phyloP scores from a whole-genome alignment of 2,888 invertebrate species.

The Merodon equestris region DNA sequence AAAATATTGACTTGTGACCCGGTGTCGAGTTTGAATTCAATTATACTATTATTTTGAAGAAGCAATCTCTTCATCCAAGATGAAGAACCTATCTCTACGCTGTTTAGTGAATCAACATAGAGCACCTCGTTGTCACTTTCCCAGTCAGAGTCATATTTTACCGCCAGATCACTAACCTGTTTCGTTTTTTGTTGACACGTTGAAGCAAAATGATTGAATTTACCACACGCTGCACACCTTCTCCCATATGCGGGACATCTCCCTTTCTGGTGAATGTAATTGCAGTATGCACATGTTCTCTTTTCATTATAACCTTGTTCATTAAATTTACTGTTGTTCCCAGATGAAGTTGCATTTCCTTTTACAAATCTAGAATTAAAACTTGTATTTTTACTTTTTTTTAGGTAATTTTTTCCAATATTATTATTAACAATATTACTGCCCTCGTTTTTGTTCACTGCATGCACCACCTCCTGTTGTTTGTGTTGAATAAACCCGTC shows the following conservation, averaged over 20 bases:
- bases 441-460: not conserved
- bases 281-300: not conserved
- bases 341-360: not conserved
- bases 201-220: not conserved
- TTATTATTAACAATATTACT: not conserved
- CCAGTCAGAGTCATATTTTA: not conserved
- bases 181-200: not conserved
- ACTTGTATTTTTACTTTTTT: slow-evolving; percentile 1
- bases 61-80: too few species aligned
- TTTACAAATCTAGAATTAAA: not conserved
- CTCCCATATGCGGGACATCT: not conserved
- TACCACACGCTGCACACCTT: not conserved
- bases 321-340: not conserved
- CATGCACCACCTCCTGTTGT: not conserved
- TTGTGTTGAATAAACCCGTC: not conserved
- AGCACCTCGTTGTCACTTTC: not conserved
- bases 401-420: not conserved
- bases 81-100: too few species aligned
- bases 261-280: not conserved
- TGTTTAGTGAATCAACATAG: too few species aligned
- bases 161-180: not conserved
- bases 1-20: too few species aligned
- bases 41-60: too few species aligned
- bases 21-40: too few species aligned
- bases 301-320: not conserved